phyloP scores from a whole-genome alignment of 2,888 invertebrate genomes.

The Xestia ashworthii region DNA sequence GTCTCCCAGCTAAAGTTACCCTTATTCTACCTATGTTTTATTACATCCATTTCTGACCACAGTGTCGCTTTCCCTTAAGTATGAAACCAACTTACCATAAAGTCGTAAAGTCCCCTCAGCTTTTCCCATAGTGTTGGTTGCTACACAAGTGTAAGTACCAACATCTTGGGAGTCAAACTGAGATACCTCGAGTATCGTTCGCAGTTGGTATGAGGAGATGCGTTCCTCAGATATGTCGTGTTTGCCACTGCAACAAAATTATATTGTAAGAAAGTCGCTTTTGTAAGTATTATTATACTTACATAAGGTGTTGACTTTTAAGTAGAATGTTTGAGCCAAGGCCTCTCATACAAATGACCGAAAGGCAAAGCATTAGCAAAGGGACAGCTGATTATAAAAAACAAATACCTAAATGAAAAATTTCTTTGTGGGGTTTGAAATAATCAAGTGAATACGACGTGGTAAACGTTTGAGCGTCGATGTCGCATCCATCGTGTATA shows the following conservation, averaged over 20 bases:
- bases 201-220: conserved; percentile 91
- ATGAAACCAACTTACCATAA: conserved; percentile 90
- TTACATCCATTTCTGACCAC: conserved; percentile 3
- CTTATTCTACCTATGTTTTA: not conserved
- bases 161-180: conserved; percentile 91
- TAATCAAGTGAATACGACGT: too few species aligned
- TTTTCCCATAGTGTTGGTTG: conserved; percentile 93
- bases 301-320: too few species aligned
- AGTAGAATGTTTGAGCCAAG: too few species aligned
- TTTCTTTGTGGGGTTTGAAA: too few species aligned
- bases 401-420: too few species aligned
- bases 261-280: not conserved
- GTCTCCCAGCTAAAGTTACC: not conserved
- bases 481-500: too few species aligned
- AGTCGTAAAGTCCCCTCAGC: conserved; percentile 93
- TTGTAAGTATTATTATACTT: too few species aligned
- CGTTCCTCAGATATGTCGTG: conserved; percentile 92
- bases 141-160: conserved; percentile 93
- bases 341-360: too few species aligned
- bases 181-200: conserved; percentile 91
- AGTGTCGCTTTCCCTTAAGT: not conserved
- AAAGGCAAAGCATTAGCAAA: too few species aligned
- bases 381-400: too few species aligned
- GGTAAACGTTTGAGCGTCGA: too few species aligned
- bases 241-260: conserved; percentile 89